Percentiles rank a stretch among this genome's conserved stretches.
phyloP scores from a whole-genome alignment of 2,888 invertebrate species.

The Ochlodes sylvanus region DNA sequence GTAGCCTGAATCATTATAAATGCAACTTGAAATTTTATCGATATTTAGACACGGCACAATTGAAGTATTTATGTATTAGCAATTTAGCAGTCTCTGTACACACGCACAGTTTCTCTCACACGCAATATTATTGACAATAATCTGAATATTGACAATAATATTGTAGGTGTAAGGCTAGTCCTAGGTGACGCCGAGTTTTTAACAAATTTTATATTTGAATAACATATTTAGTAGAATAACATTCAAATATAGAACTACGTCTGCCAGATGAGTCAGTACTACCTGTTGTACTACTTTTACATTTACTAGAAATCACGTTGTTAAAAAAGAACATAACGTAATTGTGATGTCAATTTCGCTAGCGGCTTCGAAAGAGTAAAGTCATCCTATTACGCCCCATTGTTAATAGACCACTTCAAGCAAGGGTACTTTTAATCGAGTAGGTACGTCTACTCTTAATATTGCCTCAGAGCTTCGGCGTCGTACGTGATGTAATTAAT shows the following conservation, averaged over 20 bases:
- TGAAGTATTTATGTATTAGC: no score
- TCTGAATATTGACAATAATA: no score
- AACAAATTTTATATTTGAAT: neutral
- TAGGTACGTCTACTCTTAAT: constrained; percentile 21
- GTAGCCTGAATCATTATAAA: no score
- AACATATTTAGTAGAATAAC: neutral
- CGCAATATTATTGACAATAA: no score
- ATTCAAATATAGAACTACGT: no score
- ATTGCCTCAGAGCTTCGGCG: constrained; percentile 18
- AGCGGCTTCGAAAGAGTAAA: constrained; percentile 20
- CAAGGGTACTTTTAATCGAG: constrained; percentile 24
- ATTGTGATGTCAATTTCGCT: constrained; percentile 22
- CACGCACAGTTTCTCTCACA: no score
- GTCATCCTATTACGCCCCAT: constrained; percentile 30
- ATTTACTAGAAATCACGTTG: neutral
- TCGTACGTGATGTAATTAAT: constrained; percentile 29
- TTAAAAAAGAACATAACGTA: neutral
- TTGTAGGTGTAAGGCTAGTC: no score
- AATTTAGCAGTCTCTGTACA: no score
- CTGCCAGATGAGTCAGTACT: no score
- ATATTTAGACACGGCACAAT: no score
- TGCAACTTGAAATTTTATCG: no score
- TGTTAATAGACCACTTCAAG: constrained; percentile 26
- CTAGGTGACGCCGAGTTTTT: neutral
- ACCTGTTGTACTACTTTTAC: neutral